Base-by-base conservation (phyloP, 1,140 invertebrate genomes). In the Hypsibius dujardini region DNA sequence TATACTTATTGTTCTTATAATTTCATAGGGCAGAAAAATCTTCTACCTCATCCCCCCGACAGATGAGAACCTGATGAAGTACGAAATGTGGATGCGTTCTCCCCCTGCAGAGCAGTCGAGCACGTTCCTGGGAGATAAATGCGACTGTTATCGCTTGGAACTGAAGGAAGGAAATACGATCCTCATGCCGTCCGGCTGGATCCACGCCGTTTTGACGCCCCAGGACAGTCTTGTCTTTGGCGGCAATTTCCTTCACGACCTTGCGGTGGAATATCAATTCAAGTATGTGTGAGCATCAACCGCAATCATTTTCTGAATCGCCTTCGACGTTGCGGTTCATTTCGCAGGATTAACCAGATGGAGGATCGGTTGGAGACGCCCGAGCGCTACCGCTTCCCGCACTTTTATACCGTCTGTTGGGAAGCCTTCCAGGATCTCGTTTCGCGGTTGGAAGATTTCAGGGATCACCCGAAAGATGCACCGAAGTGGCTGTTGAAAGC, bases 101-200 rank as follows among this genome's bases (percentile, higher is more conserved):
- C 76, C 77, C 42, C 28, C 28, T 28, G 28, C 28, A 28, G 79
- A 78, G 71, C 79, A 81, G 74, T 78, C 76, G 73, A 78, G 80
- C 72, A 76, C 75, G 14, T 82, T 82, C 74, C 80, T 82, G 72
- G 79, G 79, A 69, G 80, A 82, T 71, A 77, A 78, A 74, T 77
- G 78, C 12, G 3, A 12, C 42, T 67, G 88, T 78, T 87, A 86
- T 70, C 85, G 85, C 71, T 86, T 85, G 73, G 82, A 86, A 46
- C 78, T 92, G 46, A 84, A 84, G 72, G 84, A 88, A 69, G 90
- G 90, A 0, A 86, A 93, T 77, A 95, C 90, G 0, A 83, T 95
- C 74, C 86, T 95, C 78, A 90, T 95, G 72, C 92, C 92, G 1
- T 89, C 88, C 40, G 92, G 91, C 0, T 95, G 92, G 92, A 94